phyloP scores from a whole-genome alignment of 2,113 vertebrate species.

The Cranoglanis bouderius region DNA sequence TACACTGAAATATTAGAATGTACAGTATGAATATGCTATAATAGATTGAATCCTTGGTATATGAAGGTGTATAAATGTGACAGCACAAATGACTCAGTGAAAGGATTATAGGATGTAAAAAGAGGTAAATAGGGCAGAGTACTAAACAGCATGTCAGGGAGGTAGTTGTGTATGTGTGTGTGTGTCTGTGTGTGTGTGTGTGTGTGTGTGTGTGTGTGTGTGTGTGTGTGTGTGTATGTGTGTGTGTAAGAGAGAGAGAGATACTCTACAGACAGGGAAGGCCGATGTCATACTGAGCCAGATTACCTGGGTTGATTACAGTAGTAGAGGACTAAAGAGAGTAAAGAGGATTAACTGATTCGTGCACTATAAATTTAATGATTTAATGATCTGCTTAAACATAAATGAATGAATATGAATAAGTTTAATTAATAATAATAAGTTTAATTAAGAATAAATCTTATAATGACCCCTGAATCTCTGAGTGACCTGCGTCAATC shows the following conservation, averaged over 20 bases:
- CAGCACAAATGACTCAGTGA: not conserved
- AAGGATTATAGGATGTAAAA: not conserved
- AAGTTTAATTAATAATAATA: not conserved
- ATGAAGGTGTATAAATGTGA: not conserved
- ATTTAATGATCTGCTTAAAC: not conserved
- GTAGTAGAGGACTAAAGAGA: no score
- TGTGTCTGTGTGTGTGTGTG: constrained; percentile 21
- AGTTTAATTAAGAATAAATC: not conserved
- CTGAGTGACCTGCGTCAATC: not conserved
- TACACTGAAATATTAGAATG: not conserved
- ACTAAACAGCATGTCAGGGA: not conserved
- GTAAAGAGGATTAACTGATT: constrained; percentile 6
- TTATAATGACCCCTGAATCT: not conserved
- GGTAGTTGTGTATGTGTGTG: not conserved
- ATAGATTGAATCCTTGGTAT: not conserved
- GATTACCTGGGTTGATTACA: constrained; percentile 37
- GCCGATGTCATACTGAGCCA: constrained; percentile 18
- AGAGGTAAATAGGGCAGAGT: constrained; percentile 4
- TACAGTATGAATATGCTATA: not conserved
- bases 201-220: constrained; percentile 24
- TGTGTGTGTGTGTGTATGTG: constrained; percentile 24
- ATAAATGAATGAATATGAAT: not conserved
- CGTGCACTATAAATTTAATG: not conserved
- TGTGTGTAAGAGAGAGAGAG: not conserved
- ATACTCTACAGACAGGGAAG: not conserved